Evolutionary conservation across 2,888 invertebrate genomes (phyloP).

Genomic region (Drosophila melanosoma): DNA sequence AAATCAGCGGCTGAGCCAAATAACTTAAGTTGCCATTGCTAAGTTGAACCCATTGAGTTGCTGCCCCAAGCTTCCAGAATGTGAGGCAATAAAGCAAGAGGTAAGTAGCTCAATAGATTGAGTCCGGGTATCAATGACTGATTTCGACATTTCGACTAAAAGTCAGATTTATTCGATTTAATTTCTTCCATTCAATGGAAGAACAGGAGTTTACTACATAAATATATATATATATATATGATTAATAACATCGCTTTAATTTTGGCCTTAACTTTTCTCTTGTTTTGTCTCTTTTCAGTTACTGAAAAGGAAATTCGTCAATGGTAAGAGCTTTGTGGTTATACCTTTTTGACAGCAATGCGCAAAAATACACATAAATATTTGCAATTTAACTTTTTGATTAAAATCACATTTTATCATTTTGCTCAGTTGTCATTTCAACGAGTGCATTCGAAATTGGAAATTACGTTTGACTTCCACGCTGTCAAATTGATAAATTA

Average conservation of each 20-base stretch:
- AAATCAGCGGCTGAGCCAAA: slow-evolving; percentile 63
- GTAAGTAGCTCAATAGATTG: slow-evolving; percentile 27
- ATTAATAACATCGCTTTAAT: background rate
- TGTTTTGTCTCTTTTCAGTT: slow-evolving; percentile 88
- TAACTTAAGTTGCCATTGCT: slow-evolving; percentile 34
- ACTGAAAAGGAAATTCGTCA: slow-evolving; percentile 95
- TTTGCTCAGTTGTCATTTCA: slow-evolving; percentile 24
- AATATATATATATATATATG: background rate
- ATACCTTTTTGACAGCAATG: background rate
- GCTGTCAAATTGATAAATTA: slow-evolving; percentile 26
- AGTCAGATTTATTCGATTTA: background rate
- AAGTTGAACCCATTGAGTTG: slow-evolving; percentile 11
- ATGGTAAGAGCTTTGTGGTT: slow-evolving; percentile 88
- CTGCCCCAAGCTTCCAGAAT: background rate
- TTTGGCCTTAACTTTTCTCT: background rate
- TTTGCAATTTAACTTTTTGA: slow-evolving; percentile 1
- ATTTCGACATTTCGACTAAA: background rate
- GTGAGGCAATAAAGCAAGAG: slow-evolving; percentile 16
- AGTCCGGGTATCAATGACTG: background rate
- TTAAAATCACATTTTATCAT: slow-evolving; percentile 3
- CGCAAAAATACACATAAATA: slow-evolving; percentile 20
- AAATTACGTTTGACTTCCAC: slow-evolving; percentile 9
- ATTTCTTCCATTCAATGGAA: background rate
- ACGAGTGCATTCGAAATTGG: slow-evolving; percentile 15
- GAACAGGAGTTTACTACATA: background rate